Percentiles rank a stretch among this genome's conserved stretches.
Conservation (phyloP, 2,113 vertebrate species). For the Xenopus laevis region DNA sequence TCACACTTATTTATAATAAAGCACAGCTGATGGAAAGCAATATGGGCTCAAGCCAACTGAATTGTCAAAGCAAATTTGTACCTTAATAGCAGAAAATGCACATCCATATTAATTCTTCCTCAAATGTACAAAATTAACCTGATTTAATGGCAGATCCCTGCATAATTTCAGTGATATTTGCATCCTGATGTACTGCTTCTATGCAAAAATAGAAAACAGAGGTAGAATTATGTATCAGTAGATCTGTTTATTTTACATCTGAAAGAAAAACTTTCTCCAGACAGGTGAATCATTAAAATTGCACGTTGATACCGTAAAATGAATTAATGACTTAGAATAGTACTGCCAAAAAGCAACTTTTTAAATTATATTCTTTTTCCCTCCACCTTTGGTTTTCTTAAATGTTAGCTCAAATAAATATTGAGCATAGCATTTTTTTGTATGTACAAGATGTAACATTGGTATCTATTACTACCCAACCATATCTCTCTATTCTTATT, state of each 20-base stretch:
- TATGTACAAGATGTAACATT: too few relatives aligned
- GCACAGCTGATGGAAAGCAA: background rate
- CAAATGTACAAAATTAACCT: too few relatives aligned
- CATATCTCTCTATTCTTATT: too few relatives aligned
- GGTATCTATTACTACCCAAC: too few relatives aligned
- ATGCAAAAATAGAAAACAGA: background rate
- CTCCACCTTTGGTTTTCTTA: too few relatives aligned
- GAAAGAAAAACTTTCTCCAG: background rate
- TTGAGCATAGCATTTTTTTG: too few relatives aligned
- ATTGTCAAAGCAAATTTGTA: background rate
- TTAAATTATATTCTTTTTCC: too few relatives aligned
- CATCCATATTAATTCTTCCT: background rate
- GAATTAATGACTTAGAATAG: background rate
- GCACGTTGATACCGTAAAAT: background rate
- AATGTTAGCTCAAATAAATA: too few relatives aligned
- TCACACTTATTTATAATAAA: too few relatives aligned
- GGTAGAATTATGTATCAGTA: background rate
- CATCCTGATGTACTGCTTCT: background rate
- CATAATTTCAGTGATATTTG: constrained; percentile 3
- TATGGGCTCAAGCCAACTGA: background rate
- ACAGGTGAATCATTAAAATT: background rate
- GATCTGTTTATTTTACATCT: too few relatives aligned
- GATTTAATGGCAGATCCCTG: background rate
- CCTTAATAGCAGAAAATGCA: background rate
- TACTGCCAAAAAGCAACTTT: too few relatives aligned